Evolutionary conservation across 2,888 invertebrate genomes (phyloP), one percentile per base, ranked within the genome.

Genomic region (Rhagonycha lutea): DNA sequence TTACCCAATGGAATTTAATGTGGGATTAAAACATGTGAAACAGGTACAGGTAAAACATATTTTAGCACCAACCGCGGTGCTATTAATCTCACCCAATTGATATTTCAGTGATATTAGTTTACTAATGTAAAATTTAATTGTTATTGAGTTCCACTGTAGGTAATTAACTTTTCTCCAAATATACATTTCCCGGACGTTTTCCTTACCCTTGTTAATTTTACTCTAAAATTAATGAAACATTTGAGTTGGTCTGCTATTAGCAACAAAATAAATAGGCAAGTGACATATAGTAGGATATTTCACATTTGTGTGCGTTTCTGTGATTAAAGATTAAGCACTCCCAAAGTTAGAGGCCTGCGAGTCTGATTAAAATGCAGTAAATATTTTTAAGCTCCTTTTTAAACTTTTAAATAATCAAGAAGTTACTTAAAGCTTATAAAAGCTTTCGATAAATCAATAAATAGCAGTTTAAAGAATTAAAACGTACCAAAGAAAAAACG

Each of bases 401-500:
- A 47, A n/a, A 47, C 7, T 47, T 47, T 47, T 47, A n/a, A 12
- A 47, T 47, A 47, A 47, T n/a, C 12, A 32, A 47, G n/a, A 47
- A 47, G 47, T 47, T 47, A 47, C n/a, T 5, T 47, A n/a, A 29
- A 47, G 47, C 47, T 47, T n/a, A 47, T 47, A 47, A 47, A 47
- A 47, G 47, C 47, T 47, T 47, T 47, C 7, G n/a, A 0, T n/a
- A 7, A 32, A 47, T 47, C 47, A 47, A 47, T 47, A 47, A 7
- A 47, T 47, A 47, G 2, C 12, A 47, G 12, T 47, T 47, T 47
- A n/a, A 47, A n/a, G 62, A 18, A 62, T 24, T 65, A 24, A 24
- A 24, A 65, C 91, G 89, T 88, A 95, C 97, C 98, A 98, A 75
- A 96, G 90, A 88, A 98, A 98, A 90, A 98, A 98, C 5, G 98